Base-by-base conservation (phyloP, 2,797 vertebrate genomes). In the Hyperoplus immaculatus region DNA sequence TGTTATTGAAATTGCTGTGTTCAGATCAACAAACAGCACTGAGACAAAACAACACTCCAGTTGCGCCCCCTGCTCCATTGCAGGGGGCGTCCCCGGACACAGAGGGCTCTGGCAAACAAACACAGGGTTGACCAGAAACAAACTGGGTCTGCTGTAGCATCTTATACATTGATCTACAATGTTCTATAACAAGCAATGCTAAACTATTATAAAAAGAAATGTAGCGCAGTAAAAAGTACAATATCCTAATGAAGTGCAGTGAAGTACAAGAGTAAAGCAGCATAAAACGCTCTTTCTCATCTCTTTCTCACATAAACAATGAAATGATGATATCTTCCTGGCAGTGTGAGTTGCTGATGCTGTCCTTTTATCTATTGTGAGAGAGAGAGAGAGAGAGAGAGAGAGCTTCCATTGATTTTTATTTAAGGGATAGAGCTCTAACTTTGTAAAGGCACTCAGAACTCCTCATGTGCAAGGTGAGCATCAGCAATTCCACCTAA, bases 361-460 rank as follows among this genome's bases (percentile, higher is more conserved):
- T 61, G 56, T 87, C 83, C 60, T 77, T 64, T 57, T 70, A 87
- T 78, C 10, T 83, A 56, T 74, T 79, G 78, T 80, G 72, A 45
- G 29, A 51, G 43, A 57, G n/a, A 45, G 14, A 68, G 15, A 49
- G 15, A 72, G 46, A 79, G 59, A 81, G 60, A 72, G 53, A 75
- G 87, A 59, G 69, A 67, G 57, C 77, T 50, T 72, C 57, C 46
- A 90, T 90, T 82, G 87, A 90, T 93, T 88, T 87, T 89, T 63
- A 87, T 84, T 89, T 85, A 87, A 84, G 80, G 61, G 47, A 72
- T 74, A 54, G 64, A 73, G 54, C 76, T 80, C 56, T 65, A 55
- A 74, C 66, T 69, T 84, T 58, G 72, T 81, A 78, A 67, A 73
- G 70, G 53, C 55, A 62, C 42, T 9, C 64, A 67, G n/a, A 58